These are phyloP conservation scores for Lasioglossum villosulum DNA, from an alignment of 2,888 invertebrate species.

Conservation along the genomic window DNA sequence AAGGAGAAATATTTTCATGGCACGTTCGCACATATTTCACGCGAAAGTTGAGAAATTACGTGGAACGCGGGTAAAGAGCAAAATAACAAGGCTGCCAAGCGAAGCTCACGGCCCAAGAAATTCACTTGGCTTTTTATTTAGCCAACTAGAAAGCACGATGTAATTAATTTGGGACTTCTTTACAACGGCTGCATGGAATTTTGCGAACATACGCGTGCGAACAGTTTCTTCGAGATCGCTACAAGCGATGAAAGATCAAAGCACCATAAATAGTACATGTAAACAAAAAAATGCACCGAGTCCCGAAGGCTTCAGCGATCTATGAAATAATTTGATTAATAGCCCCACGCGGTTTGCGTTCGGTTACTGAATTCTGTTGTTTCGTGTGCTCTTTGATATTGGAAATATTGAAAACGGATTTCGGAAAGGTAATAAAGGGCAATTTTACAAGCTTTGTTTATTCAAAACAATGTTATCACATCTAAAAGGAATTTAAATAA, in stretches of 20 bases:
- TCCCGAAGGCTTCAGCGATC: neutral
- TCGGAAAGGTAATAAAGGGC: neutral
- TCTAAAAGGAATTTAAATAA: neutral
- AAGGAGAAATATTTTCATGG: slow-evolving; percentile 50
- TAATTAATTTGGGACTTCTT: slow-evolving; percentile 41
- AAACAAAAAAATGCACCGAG: neutral
- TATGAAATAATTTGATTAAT: neutral
- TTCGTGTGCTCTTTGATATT: neutral
- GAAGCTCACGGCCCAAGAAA: slow-evolving; percentile 23
- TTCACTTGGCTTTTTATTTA: slow-evolving; percentile 46
- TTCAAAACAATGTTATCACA: neutral
- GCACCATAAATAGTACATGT: neutral
- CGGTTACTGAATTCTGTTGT: neutral
- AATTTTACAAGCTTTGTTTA: neutral
- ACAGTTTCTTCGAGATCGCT: neutral
- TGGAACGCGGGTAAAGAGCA: slow-evolving; percentile 21
- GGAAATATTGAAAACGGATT: neutral
- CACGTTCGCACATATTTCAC: slow-evolving; percentile 43
- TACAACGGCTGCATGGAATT: neutral
- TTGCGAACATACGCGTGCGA: neutral
- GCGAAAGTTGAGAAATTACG: slow-evolving; percentile 30
- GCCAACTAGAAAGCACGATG: slow-evolving; percentile 24
- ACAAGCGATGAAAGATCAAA: neutral
- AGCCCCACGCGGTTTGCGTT: neutral
- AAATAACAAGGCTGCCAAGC: slow-evolving; percentile 21